These are phyloP conservation scores for Hydrolagus affinis DNA, from an alignment of 2,113 vertebrate genomes.

Conservation along the genomic window DNA sequence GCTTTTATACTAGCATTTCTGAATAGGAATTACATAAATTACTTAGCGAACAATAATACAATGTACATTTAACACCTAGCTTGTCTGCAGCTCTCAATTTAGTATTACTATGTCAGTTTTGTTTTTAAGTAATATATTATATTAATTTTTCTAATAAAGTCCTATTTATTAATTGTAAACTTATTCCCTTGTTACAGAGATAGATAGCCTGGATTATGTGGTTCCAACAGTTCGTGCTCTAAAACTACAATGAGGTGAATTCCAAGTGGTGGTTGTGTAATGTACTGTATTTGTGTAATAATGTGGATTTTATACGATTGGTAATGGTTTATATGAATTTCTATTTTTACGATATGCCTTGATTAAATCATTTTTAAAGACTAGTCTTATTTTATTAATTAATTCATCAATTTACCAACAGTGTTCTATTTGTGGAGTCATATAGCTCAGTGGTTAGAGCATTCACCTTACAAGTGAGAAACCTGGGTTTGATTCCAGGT, in stretches of 20 bases:
- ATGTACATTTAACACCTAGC: neutral
- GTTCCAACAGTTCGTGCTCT: conserved; percentile 63
- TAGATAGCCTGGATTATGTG: conserved; percentile 65
- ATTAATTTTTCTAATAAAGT: neutral
- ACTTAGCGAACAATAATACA: neutral
- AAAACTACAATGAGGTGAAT: conserved; percentile 43
- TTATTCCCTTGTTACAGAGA: conserved; percentile 58
- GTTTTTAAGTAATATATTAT: neutral
- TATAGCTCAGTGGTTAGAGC: no score
- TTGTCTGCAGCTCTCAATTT: neutral
- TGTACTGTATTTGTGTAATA: neutral
- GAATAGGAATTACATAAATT: neutral
- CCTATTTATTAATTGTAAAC: conserved; percentile 8
- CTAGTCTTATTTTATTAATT: no score
- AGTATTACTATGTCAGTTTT: neutral
- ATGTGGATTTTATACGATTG: neutral
- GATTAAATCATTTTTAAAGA: neutral
- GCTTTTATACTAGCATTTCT: neutral
- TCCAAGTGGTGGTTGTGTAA: neutral
- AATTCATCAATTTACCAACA: neutral
- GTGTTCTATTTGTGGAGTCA: neutral
- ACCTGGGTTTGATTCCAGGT: no score
- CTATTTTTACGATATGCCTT: neutral
- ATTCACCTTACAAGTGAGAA: no score
- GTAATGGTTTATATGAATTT: neutral